These are phyloP conservation scores for Hyaena hyaena DNA, from an alignment of 2,113 vertebrate species.

Conservation along the genomic window DNA sequence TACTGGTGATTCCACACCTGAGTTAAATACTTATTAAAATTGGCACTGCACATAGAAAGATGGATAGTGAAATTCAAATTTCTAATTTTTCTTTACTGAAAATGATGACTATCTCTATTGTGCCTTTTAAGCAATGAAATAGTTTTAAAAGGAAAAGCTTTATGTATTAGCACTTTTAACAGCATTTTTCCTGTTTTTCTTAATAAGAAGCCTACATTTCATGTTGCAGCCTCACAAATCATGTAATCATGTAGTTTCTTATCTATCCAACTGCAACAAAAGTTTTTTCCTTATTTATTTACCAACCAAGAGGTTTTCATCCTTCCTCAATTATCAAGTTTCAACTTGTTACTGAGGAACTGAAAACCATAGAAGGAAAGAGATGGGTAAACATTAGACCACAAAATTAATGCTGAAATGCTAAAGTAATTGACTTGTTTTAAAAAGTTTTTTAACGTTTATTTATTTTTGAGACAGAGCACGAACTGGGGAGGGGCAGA, in stretches of 20 bases:
- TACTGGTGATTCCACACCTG: not conserved
- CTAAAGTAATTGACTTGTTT: not conserved
- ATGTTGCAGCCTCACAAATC: not conserved
- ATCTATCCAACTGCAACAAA: not conserved
- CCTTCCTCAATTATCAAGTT: not conserved
- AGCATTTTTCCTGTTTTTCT: not conserved
- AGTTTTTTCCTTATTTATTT: not conserved
- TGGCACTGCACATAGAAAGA: not conserved
- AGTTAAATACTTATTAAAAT: not conserved
- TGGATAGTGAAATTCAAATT: not conserved
- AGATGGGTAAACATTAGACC: not conserved
- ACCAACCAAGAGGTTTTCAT: not conserved
- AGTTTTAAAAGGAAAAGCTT: slow-evolving; percentile 8
- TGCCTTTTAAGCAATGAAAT: not conserved
- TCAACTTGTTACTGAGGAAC: not conserved
- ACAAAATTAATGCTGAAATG: not conserved
- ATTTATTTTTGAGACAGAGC: no score
- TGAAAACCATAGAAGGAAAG: not conserved
- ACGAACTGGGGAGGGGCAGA: no score
- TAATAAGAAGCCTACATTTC: not conserved
- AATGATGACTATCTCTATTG: not conserved
- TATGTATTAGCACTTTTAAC: not conserved
- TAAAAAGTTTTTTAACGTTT: not conserved
- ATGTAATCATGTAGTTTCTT: not conserved
- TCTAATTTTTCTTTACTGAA: not conserved